phyloP scores from a whole-genome alignment of 1,140 invertebrate genomes.

The Drosophila seguyi region DNA sequence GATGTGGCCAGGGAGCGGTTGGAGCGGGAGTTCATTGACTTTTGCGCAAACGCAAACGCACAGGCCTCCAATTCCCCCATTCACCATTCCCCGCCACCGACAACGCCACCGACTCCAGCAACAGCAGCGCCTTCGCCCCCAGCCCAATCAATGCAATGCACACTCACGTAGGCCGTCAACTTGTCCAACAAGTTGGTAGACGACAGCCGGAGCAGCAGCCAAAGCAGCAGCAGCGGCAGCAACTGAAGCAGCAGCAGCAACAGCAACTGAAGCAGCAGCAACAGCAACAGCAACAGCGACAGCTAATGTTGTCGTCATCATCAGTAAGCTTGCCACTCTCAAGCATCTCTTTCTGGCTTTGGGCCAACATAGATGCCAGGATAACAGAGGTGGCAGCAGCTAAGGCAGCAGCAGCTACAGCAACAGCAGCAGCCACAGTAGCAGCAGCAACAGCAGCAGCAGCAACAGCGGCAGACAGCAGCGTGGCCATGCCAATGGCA shows the following conservation, averaged over 20 bases:
- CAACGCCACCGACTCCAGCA: not conserved
- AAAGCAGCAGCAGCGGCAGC: conserved; percentile 12
- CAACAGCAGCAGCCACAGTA: conserved; percentile 1
- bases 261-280: not conserved
- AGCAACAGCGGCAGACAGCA: conserved; percentile 21
- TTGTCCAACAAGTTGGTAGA: conserved; percentile 82
- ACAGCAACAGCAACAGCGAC: conserved; percentile 35
- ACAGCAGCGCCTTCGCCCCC: not conserved
- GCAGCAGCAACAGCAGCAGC: not conserved
- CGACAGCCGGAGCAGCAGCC: conserved; percentile 35
- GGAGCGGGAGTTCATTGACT: conserved; percentile 73
- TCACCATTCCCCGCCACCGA: not conserved
- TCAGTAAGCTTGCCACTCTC: conserved; percentile 35
- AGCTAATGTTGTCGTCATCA: conserved; percentile 73
- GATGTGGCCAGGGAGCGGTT: conserved; percentile 1
- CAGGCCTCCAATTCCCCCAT: conserved; percentile 73
- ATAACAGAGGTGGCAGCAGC: conserved; percentile 44
- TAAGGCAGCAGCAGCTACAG: not conserved
- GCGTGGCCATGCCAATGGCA: conserved; percentile 69
- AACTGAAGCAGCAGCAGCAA: conserved; percentile 5
- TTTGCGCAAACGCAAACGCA: conserved; percentile 82
- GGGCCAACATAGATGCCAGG: conserved; percentile 58
- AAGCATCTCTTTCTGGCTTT: conserved; percentile 28
- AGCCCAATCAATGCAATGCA: conserved; percentile 74
- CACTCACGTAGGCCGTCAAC: conserved; percentile 81